These are phyloP conservation scores for Chlorospingus flavigularis DNA, from an alignment of 2,797 vertebrate species.

Conservation along the genomic window DNA sequence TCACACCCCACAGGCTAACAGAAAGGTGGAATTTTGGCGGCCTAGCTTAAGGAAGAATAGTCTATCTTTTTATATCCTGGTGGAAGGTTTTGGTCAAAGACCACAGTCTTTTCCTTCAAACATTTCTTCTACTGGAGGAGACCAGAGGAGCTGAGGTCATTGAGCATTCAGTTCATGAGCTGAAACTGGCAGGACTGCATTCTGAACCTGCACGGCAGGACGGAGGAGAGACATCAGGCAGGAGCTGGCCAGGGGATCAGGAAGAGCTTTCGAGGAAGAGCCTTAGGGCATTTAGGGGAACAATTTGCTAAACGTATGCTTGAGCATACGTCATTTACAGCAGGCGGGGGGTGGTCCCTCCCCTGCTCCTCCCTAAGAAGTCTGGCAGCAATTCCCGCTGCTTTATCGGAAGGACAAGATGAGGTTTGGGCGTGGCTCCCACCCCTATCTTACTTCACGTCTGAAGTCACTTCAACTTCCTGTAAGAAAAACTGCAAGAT, in stretches of 20 bases:
- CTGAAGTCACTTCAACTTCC: not conserved
- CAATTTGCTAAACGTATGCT: not conserved
- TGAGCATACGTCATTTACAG: not conserved
- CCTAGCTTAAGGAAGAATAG: not conserved
- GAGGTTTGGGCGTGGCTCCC: not conserved
- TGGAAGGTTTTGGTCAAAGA: not conserved
- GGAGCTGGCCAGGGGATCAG: not conserved
- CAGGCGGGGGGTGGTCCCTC: not conserved
- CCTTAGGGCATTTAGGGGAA: not conserved
- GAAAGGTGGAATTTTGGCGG: not conserved
- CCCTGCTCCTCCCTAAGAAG: not conserved
- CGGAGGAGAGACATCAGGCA: not conserved
- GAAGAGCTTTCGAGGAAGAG: not conserved
- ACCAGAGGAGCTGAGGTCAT: not conserved
- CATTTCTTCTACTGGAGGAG: not conserved
- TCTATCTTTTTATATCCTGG: not conserved
- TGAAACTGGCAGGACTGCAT: accelerated
- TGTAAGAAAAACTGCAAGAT: not conserved
- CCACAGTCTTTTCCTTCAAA: not conserved
- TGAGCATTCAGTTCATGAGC: not conserved
- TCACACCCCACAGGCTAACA: not conserved
- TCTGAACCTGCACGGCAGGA: not conserved
- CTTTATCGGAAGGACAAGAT: not conserved
- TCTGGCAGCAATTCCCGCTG: not conserved
- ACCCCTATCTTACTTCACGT: not conserved